Evolutionary conservation across 2,888 invertebrate genomes (phyloP).

Genomic region (Icerya purchasi): DNA sequence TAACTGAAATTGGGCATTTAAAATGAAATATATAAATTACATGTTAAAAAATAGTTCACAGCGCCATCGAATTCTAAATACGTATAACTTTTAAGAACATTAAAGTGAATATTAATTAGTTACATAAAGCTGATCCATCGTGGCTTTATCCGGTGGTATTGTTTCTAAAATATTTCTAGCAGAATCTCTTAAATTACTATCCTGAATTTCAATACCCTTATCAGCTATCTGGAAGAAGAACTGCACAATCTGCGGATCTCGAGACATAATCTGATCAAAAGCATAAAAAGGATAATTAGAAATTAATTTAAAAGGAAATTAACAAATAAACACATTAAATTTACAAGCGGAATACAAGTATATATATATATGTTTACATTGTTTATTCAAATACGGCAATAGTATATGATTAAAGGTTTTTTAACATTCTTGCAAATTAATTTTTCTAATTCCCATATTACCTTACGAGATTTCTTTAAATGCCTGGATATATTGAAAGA

Average conservation of each 20-base stretch:
- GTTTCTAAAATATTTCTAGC: conserved; percentile 56
- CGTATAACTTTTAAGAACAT: conserved; percentile 15
- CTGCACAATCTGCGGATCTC: conserved; percentile 50
- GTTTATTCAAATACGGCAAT: too few species aligned
- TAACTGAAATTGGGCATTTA: neutral
- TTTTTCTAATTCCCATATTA: too few species aligned
- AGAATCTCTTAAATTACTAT: conserved; percentile 61
- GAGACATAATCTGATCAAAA: conserved; percentile 48
- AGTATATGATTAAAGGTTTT: too few species aligned
- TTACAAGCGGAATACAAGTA: neutral
- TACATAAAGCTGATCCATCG: conserved; percentile 35
- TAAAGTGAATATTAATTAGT: neutral
- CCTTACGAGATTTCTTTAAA: too few species aligned
- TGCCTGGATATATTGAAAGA: too few species aligned
- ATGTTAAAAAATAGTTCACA: neutral
- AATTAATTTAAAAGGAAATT: neutral
- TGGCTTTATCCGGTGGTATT: conserved; percentile 51
- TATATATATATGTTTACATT: neutral
- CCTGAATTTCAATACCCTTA: conserved; percentile 59
- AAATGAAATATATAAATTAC: neutral
- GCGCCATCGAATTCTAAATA: neutral
- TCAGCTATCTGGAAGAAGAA: conserved; percentile 75
- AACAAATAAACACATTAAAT: too few species aligned
- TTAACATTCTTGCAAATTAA: too few species aligned
- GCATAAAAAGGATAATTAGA: neutral